These are phyloP conservation scores for Stichodactyla helianthus DNA, from an alignment of 64 coral and sea anemone species.

Conservation along the genomic window DNA sequence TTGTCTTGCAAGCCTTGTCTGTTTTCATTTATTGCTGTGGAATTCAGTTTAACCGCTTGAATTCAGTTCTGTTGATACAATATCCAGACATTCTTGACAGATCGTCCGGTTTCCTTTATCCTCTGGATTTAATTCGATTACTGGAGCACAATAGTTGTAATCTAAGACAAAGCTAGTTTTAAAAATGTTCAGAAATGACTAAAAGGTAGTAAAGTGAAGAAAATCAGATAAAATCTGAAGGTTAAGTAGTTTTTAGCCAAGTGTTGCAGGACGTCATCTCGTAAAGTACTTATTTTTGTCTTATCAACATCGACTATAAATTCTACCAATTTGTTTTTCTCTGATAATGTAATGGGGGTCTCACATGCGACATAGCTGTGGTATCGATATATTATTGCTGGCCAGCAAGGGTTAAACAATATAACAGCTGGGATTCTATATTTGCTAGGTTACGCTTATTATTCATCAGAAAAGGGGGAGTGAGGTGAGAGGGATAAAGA, in stretches of 20 bases:
- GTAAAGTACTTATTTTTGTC: neutral
- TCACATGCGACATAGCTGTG: neutral
- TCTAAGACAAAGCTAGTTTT: neutral
- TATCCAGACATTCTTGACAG: neutral
- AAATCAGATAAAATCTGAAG: neutral
- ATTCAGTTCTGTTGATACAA: conserved; percentile 2
- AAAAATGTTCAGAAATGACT: neutral
- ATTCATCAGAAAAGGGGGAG: neutral
- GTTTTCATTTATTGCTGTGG: neutral
- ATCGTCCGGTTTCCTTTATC: neutral
- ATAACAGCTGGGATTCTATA: neutral
- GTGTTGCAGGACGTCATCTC: neutral
- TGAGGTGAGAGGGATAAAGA: no score
- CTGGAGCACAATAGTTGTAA: neutral
- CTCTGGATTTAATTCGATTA: neutral
- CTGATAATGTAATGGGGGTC: neutral
- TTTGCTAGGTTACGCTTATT: neutral
- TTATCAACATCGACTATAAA: neutral
- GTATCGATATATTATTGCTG: neutral
- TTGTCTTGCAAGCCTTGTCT: neutral
- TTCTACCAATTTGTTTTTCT: neutral
- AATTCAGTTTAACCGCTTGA: neutral
- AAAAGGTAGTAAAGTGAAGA: neutral
- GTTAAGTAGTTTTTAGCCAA: neutral
- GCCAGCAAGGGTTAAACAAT: neutral